Conservation (phyloP, 2,113 vertebrate genomes). For the Pelvicachromis taeniatus region DNA sequence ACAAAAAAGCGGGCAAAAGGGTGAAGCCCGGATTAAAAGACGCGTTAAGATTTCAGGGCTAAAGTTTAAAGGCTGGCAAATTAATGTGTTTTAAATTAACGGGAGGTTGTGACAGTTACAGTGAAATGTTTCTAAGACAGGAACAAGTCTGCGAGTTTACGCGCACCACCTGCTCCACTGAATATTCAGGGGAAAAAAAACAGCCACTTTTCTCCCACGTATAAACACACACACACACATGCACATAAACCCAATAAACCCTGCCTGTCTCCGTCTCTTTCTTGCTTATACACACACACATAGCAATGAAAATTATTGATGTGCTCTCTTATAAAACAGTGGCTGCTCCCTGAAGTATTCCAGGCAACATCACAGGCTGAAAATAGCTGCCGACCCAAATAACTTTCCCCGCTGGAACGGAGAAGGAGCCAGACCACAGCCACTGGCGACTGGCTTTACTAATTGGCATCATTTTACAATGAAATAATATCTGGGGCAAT, state of each 20-base stretch:
- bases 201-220: neutral
- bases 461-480: constrained; percentile 68
- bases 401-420: constrained; percentile 64
- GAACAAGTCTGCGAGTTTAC: neutral
- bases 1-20: neutral
- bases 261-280: neutral
- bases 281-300: constrained; percentile 6
- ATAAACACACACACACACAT: constrained; percentile 25
- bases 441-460: constrained; percentile 64
- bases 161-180: constrained; percentile 6
- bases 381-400: constrained; percentile 79
- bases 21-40: neutral
- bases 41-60: neutral
- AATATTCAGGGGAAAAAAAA: constrained; percentile 1
- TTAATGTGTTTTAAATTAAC: constrained; percentile 22
- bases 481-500: constrained; percentile 68
- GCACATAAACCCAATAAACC: constrained; percentile 56
- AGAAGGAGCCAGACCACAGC: constrained; percentile 62
- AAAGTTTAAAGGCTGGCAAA: constrained; percentile 23
- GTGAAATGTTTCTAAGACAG: neutral
- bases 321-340: constrained; percentile 74
- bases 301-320: constrained; percentile 73
- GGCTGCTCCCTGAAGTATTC: constrained; percentile 73
- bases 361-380: constrained; percentile 72
- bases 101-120: neutral